Evolutionary conservation across 1,140 invertebrate species (phyloP).

Genomic region (Achatina immaculata): DNA sequence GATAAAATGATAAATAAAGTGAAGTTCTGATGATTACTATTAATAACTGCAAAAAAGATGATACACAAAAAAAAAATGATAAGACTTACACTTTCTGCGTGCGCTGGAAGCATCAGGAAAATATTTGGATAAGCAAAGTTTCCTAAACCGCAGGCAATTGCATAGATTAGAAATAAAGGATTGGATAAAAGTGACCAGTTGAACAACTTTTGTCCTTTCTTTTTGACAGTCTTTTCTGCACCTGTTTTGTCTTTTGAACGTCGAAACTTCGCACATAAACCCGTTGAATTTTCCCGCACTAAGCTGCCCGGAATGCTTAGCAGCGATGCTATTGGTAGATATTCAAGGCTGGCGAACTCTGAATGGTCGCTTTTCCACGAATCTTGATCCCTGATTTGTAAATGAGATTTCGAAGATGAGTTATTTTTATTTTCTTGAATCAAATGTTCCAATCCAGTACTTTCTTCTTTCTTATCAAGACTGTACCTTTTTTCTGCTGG

Average conservation of each 20-base stretch:
- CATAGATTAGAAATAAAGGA: conserved; percentile 48
- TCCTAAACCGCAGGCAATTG: conserved; percentile 40
- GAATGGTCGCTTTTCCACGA: neutral
- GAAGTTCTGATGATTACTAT: too few species aligned
- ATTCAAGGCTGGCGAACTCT: conserved; percentile 37
- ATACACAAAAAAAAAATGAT: neutral
- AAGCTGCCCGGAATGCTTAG: conserved; percentile 36
- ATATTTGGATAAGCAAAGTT: conserved; percentile 50
- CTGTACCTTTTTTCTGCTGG: neutral
- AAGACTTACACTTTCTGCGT: conserved; percentile 20
- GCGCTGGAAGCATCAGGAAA: conserved; percentile 51
- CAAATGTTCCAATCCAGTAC: neutral
- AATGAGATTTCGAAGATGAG: neutral
- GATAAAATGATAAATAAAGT: too few species aligned
- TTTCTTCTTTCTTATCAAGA: neutral
- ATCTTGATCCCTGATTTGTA: neutral
- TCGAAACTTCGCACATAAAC: neutral
- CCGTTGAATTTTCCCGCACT: neutral
- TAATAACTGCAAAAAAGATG: too few species aligned
- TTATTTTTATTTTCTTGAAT: neutral
- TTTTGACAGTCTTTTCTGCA: neutral
- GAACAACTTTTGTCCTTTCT: conserved; percentile 31
- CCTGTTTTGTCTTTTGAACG: neutral
- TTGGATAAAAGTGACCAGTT: conserved; percentile 50
- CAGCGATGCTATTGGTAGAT: conserved; percentile 41